Base-by-base conservation (phyloP, 92 coral and sea anemone genomes). In the Metridium senile region DNA sequence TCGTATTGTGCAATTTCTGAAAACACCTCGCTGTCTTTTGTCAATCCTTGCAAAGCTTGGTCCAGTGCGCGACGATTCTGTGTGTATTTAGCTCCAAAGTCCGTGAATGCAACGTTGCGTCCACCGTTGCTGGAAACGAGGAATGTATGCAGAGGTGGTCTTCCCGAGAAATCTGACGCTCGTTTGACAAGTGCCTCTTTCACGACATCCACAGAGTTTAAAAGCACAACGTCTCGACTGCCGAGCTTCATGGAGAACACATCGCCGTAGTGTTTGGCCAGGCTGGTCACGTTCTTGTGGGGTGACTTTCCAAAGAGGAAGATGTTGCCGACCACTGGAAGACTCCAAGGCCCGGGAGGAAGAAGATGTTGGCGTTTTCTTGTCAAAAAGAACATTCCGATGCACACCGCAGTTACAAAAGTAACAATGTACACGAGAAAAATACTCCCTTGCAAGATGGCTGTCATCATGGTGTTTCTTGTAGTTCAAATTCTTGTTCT, bases 271-370 rank as follows among this genome's bases (percentile, higher is more conserved):
- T 88, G 92, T 77, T 89, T 82, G 33, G 96, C 85, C 35, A 96
- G 87, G 73, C 74, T 93, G 32, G 91, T 88, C 52, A 96, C 93
- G 81, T 91, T 91, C 82, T 89, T 82, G 82, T 92, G 97, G 21
- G 97, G 97, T 72, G 87, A 78, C 68, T 84, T 81, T 31, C 99
- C 99, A 63, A 96, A 89, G 43, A 89, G 91, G 62, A 92, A 93
- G 62, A 95, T 88, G 77, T 92, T 95, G 45, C 97, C 99, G 74
- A 95, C 74, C 26, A 95, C 70, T 10, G 99, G 99, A 32, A 90
- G 76, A 54, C 95, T 87, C 89, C 92, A 89, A 7, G 97, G 99
- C 20, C 99, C 97, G 8, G 99, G 99, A 17, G 95, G 98, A 83
- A 88, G 85, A 0, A 26, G 62, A n/a, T 76, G 17, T 70, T n/a